Base-by-base conservation (phyloP, 2,888 invertebrate genomes). In the Cosmorhoe ocellata region DNA sequence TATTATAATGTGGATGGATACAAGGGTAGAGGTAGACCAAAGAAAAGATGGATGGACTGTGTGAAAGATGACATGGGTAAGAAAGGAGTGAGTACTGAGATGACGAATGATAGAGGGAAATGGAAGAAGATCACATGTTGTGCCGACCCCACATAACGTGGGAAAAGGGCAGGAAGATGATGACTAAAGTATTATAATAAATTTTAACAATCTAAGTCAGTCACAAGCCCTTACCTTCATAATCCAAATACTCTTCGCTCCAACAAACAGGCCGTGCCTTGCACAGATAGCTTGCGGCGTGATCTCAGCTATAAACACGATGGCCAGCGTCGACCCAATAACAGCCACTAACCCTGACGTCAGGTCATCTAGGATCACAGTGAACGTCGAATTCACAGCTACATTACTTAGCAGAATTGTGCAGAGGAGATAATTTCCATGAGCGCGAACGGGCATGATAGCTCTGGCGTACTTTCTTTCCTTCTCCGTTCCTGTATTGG, bases 301-400 rank as follows among this genome's bases (percentile, higher is more conserved):
- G 66, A 99, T 99, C 92, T 99, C 99, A 64, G 99, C 99, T 76
- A 99, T 97, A 56, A 99, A 93, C 59, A 99, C 99, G 71, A 99
- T 99, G 39, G 97, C 95, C 69, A 98, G 73, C 0, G 99, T 99
- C 1, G 99, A 97, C 31, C 94, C 95, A 50, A 98, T 93, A 26
- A 99, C 95, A 59, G 99, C 98, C 9, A 98, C 93, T 60, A 97
- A 70, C 28, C 98, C 98, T 12, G 97, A 96, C 3, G 98, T 98
- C 71, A 99, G 79, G 74, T 97, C 96, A 82, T 99, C 99, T 89
- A 99, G 85, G 43, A 99, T 92, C 64, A 99, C 98, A 6, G 99
- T 98, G 71, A 99, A 96, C 1, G 96, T 96, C 37, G 98, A 97
- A 91, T 99, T 99, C 38, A 99, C 98, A 58, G 99, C 93, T 10